phyloP scores from a whole-genome alignment of 2,113 vertebrate genomes.

The Isurus oxyrinchus region DNA sequence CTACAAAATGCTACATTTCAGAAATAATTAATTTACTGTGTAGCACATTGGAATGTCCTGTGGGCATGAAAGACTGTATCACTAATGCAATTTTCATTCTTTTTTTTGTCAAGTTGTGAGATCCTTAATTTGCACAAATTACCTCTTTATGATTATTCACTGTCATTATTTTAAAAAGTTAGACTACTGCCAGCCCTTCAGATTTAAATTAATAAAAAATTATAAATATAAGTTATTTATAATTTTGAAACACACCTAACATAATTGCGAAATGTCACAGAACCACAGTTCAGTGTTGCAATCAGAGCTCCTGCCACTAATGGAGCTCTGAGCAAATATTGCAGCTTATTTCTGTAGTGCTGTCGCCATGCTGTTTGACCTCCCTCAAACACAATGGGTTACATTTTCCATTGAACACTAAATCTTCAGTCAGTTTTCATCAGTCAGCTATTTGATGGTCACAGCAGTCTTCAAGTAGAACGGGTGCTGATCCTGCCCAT shows the following conservation, averaged over 20 bases:
- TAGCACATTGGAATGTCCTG: background rate
- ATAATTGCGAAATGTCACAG: background rate
- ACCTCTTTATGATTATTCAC: background rate
- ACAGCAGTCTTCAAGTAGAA: background rate
- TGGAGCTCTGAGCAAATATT: background rate
- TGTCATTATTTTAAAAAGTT: background rate
- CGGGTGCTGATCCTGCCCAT: background rate
- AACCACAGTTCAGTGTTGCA: background rate
- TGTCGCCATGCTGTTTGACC: background rate
- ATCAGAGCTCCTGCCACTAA: background rate
- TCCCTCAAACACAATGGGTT: background rate
- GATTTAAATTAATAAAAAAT: background rate
- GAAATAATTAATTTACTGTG: background rate
- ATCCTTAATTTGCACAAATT: background rate
- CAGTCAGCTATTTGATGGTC: background rate
- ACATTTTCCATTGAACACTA: background rate
- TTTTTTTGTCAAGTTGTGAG: background rate
- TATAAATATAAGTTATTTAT: background rate
- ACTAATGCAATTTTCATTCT: background rate
- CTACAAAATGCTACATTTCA: background rate
- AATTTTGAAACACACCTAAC: background rate
- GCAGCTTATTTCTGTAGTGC: background rate
- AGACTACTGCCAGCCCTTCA: background rate
- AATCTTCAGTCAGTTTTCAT: background rate
- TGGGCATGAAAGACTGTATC: background rate